phyloP scores from a whole-genome alignment of 2,797 vertebrate species.

The Natrix natrix region DNA sequence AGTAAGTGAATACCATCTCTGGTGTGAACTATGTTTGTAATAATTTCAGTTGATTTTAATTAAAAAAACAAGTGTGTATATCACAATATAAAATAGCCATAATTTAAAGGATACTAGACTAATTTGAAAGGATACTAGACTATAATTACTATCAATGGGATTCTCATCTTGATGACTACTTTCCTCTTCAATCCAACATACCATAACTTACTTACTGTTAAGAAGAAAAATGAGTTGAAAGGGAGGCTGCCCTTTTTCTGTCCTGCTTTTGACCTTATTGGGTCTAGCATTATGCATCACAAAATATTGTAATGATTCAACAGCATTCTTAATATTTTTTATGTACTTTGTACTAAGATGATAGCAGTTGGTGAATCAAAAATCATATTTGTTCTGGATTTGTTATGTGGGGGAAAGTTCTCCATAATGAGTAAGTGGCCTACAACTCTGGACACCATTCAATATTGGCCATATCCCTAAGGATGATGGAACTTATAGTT shows the following conservation, averaged over 20 bases:
- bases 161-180: neutral
- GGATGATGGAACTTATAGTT: neutral
- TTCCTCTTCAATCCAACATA: neutral
- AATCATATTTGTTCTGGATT: neutral
- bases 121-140: neutral
- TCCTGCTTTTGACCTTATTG: neutral
- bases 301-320: neutral
- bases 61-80: neutral
- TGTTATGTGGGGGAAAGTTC: neutral
- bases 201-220: neutral
- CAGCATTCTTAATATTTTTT: neutral
- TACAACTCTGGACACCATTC: neutral
- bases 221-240: neutral
- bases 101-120: neutral
- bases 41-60: neutral
- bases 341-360: neutral
- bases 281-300: neutral
- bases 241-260: neutral
- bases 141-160: neutral
- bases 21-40: neutral
- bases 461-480: neutral
- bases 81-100: neutral
- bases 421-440: neutral
- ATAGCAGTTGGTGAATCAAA: neutral
- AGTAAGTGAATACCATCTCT: too few relatives aligned